Evolutionary conservation across 2,113 vertebrate species (phyloP).

Genomic region (Lonchura striata): DNA sequence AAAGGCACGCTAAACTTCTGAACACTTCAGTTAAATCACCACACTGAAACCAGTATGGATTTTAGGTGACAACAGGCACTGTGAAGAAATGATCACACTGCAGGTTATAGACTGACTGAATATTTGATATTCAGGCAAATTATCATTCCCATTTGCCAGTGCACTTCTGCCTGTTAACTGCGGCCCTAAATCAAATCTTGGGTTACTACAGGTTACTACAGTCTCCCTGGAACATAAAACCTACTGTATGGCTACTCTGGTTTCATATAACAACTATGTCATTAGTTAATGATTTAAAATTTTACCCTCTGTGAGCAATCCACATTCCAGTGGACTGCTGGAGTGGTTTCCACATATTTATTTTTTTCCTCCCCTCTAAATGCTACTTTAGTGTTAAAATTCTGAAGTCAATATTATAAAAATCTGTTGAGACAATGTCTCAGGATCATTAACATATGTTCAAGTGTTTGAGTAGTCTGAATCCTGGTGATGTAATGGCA

Average conservation of each 20-base stretch:
- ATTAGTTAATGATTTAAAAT: slow-evolving; percentile 64
- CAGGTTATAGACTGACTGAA: background rate
- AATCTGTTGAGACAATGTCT: background rate
- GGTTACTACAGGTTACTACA: slow-evolving; percentile 32
- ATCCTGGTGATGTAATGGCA: background rate
- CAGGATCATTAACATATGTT: background rate
- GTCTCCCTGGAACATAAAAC: slow-evolving; percentile 18
- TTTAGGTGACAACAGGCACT: background rate
- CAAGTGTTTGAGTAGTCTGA: background rate
- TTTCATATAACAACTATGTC: slow-evolving; percentile 51
- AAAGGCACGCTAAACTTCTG: background rate
- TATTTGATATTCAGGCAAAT: background rate
- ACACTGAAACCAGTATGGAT: background rate
- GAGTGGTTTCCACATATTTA: background rate
- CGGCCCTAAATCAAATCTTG: slow-evolving; percentile 4
- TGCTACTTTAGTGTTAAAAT: background rate
- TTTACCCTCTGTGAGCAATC: background rate
- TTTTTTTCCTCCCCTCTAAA: background rate
- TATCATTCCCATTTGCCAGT: background rate
- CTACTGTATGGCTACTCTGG: background rate
- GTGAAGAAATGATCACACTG: background rate
- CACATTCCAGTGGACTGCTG: slow-evolving; percentile 1
- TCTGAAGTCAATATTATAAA: background rate
- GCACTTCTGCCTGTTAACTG: background rate
- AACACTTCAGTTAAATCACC: background rate